These are phyloP conservation scores for Ferrisia virgata DNA, from an alignment of 2,888 invertebrate genomes.

Conservation along the genomic window DNA sequence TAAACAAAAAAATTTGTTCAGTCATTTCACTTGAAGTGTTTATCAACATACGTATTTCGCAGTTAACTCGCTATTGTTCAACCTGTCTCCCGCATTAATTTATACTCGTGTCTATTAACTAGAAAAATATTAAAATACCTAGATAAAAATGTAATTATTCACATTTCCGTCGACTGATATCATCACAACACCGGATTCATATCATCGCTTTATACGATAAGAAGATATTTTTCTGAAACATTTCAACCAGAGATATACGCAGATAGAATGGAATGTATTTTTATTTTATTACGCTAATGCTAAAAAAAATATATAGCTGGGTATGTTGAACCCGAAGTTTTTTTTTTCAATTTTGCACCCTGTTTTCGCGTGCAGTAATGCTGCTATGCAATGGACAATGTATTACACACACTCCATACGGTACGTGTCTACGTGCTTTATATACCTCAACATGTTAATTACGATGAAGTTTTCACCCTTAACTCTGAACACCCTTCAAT, in stretches of 20 bases:
- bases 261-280: not conserved
- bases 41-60: not conserved
- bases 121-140: not conserved
- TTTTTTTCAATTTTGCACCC: too few species aligned
- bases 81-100: not conserved
- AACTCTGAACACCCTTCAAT: not conserved
- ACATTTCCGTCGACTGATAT: not conserved
- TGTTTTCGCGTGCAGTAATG: too few species aligned
- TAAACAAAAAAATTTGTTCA: not conserved
- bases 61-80: not conserved
- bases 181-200: not conserved
- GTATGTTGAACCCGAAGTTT: too few species aligned
- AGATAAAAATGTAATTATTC: not conserved
- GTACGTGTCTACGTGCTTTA: too few species aligned
- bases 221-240: too few species aligned
- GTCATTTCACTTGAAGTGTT: not conserved
- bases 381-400: too few species aligned
- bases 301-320: not conserved
- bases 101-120: not conserved
- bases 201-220: not conserved
- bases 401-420: too few species aligned
- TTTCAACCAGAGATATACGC: not conserved
- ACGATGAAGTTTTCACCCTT: not conserved
- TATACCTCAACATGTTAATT: too few species aligned
- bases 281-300: too few species aligned